Percentiles rank a stretch among this genome's conserved stretches.
These are phyloP conservation scores for Rhysida immarginata DNA, from an alignment of 1,140 invertebrate genomes.

Conservation along the genomic window DNA sequence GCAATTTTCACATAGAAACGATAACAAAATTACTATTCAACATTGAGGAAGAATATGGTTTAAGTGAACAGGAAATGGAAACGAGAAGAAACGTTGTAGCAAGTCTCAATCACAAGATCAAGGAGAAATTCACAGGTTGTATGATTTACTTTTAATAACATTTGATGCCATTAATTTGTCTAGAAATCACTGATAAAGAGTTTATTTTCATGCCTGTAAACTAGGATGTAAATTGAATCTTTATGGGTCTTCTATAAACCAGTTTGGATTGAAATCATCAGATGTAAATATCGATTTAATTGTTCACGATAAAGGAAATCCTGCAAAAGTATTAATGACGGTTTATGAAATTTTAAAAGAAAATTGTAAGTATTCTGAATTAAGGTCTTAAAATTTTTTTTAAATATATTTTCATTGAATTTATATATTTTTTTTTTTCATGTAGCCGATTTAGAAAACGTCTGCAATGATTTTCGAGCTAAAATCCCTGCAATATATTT, in stretches of 20 bases:
- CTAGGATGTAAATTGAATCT: slow-evolving; percentile 17
- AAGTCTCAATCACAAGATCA: slow-evolving; percentile 14
- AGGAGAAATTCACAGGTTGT: slow-evolving; percentile 15
- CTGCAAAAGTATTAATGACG: slow-evolving; percentile 18
- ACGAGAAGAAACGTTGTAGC: slow-evolving; percentile 13
- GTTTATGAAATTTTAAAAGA: slow-evolving; percentile 15
- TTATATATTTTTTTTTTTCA: slow-evolving; percentile 14
- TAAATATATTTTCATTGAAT: neutral
- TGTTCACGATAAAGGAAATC: slow-evolving; percentile 14
- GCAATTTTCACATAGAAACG: slow-evolving; percentile 16
- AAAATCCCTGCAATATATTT: slow-evolving; percentile 26
- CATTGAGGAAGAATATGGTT: slow-evolving; percentile 14
- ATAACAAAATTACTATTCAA: slow-evolving; percentile 18
- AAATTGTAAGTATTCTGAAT: slow-evolving; percentile 1
- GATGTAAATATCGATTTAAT: slow-evolving; percentile 27
- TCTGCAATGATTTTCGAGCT: slow-evolving; percentile 25
- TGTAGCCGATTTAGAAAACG: slow-evolving; percentile 12
- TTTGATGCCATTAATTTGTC: too few species aligned
- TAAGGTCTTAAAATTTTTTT: neutral
- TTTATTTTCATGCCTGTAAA: too few species aligned
- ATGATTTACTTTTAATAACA: too few species aligned
- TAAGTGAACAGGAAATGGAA: slow-evolving; percentile 15
- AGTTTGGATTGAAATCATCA: slow-evolving; percentile 23
- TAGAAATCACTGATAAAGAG: too few species aligned
- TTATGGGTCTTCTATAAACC: slow-evolving; percentile 26